phyloP scores from a whole-genome alignment of 92 coral and sea anemone genomes.

The Micromussa lordhowensis region DNA sequence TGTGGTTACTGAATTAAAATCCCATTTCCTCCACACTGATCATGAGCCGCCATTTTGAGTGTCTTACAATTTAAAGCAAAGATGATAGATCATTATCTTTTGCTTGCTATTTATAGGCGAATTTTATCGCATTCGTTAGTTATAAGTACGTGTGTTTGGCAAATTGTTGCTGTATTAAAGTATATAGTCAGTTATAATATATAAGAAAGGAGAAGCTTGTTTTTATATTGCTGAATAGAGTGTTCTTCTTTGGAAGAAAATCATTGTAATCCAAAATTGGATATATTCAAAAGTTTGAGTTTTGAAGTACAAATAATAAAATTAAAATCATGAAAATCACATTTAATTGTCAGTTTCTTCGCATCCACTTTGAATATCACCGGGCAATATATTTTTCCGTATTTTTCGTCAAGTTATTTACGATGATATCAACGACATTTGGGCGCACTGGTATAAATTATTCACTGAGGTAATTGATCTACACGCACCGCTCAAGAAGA shows the following conservation, averaged over 20 bases:
- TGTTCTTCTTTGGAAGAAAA: slow-evolving; percentile 8
- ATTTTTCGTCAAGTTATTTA: too few species aligned
- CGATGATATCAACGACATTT: too few species aligned
- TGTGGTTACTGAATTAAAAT: background rate
- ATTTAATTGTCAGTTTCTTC: too few species aligned
- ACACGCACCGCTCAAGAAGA: too few species aligned
- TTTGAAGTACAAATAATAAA: background rate
- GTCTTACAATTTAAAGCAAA: background rate
- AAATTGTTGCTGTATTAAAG: background rate
- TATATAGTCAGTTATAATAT: background rate
- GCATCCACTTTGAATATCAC: too few species aligned
- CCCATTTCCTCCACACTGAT: background rate
- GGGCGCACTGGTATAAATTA: too few species aligned
- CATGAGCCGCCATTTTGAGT: background rate
- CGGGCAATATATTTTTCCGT: too few species aligned
- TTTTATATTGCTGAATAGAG: background rate
- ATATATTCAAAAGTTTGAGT: background rate
- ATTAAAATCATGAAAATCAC: background rate
- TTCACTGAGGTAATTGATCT: too few species aligned
- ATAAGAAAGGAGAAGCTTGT: background rate
- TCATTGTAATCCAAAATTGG: slow-evolving; percentile 31
- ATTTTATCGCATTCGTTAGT: background rate
- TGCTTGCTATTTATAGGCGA: background rate
- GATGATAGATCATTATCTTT: background rate
- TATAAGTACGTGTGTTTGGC: background rate